Conservation (phyloP, 2,113 vertebrate species). For the Mustelus asterias region DNA sequence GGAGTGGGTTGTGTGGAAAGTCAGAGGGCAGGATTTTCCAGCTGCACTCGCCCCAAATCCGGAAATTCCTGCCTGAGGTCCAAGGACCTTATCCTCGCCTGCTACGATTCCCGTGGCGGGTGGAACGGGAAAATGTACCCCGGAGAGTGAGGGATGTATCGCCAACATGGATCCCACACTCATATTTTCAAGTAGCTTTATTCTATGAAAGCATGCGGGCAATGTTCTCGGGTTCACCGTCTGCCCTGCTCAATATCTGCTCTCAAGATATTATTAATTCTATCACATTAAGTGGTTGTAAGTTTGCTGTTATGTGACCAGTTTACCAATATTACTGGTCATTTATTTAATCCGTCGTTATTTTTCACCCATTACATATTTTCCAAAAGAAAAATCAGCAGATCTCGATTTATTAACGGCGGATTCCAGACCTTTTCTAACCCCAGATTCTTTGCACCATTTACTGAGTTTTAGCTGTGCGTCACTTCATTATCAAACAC, state of each 20-base stretch:
- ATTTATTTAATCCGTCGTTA: not conserved
- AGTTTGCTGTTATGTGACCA: not conserved
- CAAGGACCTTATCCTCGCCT: too few species aligned
- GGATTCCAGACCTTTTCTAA: slow-evolving; percentile 39
- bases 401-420: slow-evolving; percentile 44
- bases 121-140: too few species aligned
- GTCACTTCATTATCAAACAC: slow-evolving; percentile 44
- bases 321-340: not conserved
- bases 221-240: not conserved
- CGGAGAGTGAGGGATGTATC: not conserved
- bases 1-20: not conserved
- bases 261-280: not conserved
- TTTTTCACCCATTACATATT: not conserved
- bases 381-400: not conserved
- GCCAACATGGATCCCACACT: not conserved
- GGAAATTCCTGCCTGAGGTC: too few species aligned
- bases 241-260: not conserved
- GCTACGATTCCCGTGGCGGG: too few species aligned
- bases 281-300: not conserved
- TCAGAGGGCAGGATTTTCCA: not conserved
- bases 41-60: too few species aligned
- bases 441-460: slow-evolving; percentile 50
- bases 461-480: slow-evolving; percentile 48
- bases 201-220: not conserved
- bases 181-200: not conserved